phyloP scores from a whole-genome alignment of 2,113 vertebrate genomes.

The Falcunculus frontatus region DNA sequence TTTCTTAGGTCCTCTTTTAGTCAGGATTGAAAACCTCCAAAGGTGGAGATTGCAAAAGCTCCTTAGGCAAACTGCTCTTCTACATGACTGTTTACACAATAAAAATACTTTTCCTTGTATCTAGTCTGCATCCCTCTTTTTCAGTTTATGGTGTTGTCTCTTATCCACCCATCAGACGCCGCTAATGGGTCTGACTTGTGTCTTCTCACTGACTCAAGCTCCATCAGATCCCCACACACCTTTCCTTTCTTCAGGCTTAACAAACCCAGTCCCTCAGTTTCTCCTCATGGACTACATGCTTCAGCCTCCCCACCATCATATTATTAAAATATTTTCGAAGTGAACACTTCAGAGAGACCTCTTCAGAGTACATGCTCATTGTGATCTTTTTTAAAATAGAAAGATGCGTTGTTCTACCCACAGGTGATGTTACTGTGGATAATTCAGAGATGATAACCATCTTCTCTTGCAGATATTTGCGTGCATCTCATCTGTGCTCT shows the following conservation, averaged over 20 bases:
- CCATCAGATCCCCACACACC: neutral
- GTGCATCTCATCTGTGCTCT: neutral
- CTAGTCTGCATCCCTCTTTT: neutral
- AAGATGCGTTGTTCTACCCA: neutral
- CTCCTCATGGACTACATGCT: neutral
- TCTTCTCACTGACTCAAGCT: neutral
- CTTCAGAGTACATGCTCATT: neutral
- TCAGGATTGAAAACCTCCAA: neutral
- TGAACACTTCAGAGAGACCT: neutral
- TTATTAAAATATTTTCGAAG: neutral
- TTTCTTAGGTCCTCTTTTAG: neutral
- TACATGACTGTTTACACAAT: fast-evolving
- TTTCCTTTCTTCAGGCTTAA: neutral
- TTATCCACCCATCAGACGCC: neutral
- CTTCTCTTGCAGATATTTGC: neutral
- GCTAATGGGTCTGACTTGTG: neutral
- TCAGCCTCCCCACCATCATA: neutral
- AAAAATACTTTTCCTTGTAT: neutral
- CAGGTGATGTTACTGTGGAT: neutral
- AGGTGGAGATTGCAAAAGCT: neutral
- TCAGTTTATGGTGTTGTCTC: neutral
- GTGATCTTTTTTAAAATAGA: neutral
- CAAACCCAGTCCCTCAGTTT: neutral
- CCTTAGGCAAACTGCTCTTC: neutral
- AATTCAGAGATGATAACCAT: neutral